Evolutionary conservation across 2,797 vertebrate genomes (phyloP).

Genomic region (Syngnathus acus): DNA sequence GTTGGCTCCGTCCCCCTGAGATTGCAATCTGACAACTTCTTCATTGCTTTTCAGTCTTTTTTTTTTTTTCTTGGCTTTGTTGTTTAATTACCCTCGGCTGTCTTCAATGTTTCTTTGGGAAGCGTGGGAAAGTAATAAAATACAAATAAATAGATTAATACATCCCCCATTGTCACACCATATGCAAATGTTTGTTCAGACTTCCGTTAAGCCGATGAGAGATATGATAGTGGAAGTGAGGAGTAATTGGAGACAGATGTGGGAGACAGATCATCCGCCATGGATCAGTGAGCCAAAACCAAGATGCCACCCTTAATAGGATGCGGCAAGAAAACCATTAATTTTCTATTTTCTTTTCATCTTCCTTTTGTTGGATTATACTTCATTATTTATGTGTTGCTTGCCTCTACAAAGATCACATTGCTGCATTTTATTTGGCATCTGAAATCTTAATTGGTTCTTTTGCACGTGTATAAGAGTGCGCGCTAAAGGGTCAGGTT

Average conservation of each 20-base stretch:
- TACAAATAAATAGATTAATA: constrained; percentile 38
- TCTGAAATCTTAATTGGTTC: background rate
- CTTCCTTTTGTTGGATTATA: constrained; percentile 22
- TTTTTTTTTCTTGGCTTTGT: constrained; percentile 46
- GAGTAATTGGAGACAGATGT: constrained; percentile 77
- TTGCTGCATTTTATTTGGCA: constrained; percentile 6
- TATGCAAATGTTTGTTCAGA: constrained; percentile 69
- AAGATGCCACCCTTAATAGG: constrained; percentile 67
- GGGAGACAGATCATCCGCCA: constrained; percentile 65
- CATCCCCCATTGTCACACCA: constrained; percentile 67
- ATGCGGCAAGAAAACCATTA: constrained; percentile 58
- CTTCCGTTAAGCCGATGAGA: constrained; percentile 65
- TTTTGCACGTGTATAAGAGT: background rate
- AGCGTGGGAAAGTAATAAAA: constrained; percentile 32
- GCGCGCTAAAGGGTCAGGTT: background rate
- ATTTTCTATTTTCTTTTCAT: constrained; percentile 47
- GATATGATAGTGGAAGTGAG: constrained; percentile 59
- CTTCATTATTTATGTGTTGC: background rate
- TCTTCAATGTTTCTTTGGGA: constrained; percentile 60
- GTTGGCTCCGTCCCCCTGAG: constrained; percentile 35
- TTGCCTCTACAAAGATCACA: constrained; percentile 27
- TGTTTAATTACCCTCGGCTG: constrained; percentile 74
- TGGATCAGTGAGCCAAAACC: constrained; percentile 73
- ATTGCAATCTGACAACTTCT: constrained; percentile 59
- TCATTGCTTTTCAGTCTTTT: constrained; percentile 48